Evolutionary conservation across 2,113 vertebrate genomes (phyloP).

Genomic region (Laticauda colubrina): DNA sequence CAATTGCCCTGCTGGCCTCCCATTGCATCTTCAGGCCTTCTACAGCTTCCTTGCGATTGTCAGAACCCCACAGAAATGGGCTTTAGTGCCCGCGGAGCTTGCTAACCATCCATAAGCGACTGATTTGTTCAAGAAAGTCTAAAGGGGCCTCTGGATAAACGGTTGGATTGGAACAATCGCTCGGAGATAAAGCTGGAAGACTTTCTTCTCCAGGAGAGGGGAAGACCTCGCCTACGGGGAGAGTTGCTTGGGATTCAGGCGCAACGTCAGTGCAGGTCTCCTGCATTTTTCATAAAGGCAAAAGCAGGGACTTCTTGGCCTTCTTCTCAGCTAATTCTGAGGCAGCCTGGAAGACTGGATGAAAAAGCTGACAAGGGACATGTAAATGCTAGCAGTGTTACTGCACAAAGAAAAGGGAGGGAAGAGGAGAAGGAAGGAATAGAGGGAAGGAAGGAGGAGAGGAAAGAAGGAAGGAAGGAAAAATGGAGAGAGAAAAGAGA

Average conservation of each 20-base stretch:
- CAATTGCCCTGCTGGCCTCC: too few species aligned
- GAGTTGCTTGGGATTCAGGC: conserved; percentile 31
- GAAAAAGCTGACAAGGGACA: background rate
- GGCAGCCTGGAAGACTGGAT: background rate
- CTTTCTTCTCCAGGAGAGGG: background rate
- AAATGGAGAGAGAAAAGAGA: too few species aligned
- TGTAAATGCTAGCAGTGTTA: background rate
- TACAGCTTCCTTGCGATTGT: too few species aligned
- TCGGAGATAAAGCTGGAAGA: conserved; percentile 31
- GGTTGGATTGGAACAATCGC: conserved; percentile 17
- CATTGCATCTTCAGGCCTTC: too few species aligned
- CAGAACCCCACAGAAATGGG: too few species aligned
- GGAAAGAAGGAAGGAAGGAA: too few species aligned
- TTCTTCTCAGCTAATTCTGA: background rate
- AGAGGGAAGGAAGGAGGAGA: background rate
- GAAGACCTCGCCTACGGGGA: background rate
- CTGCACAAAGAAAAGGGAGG: background rate
- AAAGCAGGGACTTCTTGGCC: background rate
- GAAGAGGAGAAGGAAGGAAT: too few species aligned
- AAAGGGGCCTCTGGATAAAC: conserved; percentile 20
- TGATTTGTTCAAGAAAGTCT: background rate
- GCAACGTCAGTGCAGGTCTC: background rate
- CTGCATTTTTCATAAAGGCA: background rate
- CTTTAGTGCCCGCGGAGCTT: too few species aligned
- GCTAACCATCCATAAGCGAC: background rate